These are phyloP conservation scores for Syrista parreyssii DNA, from an alignment of 2,888 invertebrate genomes.

Conservation along the genomic window DNA sequence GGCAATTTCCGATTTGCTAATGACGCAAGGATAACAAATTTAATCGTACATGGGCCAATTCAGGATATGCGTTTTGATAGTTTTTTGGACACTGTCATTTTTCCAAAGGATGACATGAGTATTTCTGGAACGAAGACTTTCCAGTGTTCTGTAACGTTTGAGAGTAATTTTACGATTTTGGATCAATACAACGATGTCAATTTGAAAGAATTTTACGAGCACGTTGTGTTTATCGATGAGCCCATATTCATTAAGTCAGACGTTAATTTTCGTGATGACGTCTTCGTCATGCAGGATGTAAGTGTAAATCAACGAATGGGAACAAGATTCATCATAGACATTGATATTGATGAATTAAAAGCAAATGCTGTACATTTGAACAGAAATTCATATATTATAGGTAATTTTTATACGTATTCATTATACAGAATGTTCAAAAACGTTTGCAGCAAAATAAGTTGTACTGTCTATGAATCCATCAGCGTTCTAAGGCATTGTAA, in stretches of 20 bases:
- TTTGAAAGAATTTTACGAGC: constrained; percentile 41
- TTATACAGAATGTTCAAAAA: not conserved
- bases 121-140: constrained; percentile 45
- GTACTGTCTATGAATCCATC: not conserved
- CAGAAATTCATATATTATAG: constrained; percentile 36
- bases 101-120: constrained; percentile 28
- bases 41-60: constrained; percentile 32
- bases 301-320: constrained; percentile 35
- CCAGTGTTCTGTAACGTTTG: constrained; percentile 35
- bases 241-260: constrained; percentile 32
- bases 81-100: constrained; percentile 39
- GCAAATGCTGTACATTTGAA: constrained; percentile 37
- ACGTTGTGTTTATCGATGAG: constrained; percentile 41
- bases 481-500: not conserved
- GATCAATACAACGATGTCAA: constrained; percentile 44
- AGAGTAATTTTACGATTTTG: constrained; percentile 28
- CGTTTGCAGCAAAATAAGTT: not conserved
- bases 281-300: constrained; percentile 36
- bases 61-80: constrained; percentile 30
- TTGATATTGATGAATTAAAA: constrained; percentile 41
- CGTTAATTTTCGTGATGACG: constrained; percentile 38
- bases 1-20: constrained; percentile 36
- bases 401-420: constrained; percentile 27
- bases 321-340: constrained; percentile 31
- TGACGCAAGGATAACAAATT: constrained; percentile 28